phyloP scores from a whole-genome alignment of 2,888 invertebrate species.

The Caenorhabditis sinica region DNA sequence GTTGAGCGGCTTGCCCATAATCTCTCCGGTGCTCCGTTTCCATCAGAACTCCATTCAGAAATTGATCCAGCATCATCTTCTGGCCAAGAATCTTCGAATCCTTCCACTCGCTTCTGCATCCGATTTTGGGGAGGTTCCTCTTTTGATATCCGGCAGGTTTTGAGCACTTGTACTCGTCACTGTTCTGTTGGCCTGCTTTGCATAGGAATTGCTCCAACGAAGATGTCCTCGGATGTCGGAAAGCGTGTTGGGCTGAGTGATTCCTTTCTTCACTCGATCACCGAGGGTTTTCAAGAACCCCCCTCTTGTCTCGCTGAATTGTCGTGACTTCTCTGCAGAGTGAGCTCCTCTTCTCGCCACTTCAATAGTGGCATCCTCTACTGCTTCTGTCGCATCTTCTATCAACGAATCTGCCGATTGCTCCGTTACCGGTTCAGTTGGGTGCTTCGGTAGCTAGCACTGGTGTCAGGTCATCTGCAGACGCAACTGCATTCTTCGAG shows the following conservation, averaged over 20 bases:
- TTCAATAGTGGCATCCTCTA: not conserved
- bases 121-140: constrained; percentile 44
- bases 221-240: constrained; percentile 60
- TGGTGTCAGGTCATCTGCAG: constrained; percentile 95
- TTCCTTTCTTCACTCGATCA: constrained; percentile 54
- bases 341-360: not conserved
- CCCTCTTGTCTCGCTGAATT: constrained; percentile 21
- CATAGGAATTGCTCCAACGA: constrained; percentile 28
- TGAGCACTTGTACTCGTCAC: constrained; percentile 42
- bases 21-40: constrained; percentile 86
- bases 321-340: not conserved
- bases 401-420: too few species aligned
- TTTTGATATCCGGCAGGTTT: constrained; percentile 77
- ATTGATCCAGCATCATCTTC: constrained; percentile 44
- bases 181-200: not conserved
- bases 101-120: constrained; percentile 8
- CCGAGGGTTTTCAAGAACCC: constrained; percentile 47
- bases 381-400: not conserved
- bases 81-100: not conserved
- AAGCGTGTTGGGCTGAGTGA: constrained; percentile 60
- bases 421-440: too few species aligned
- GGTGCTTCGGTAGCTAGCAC: constrained; percentile 87
- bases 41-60: constrained; percentile 83
- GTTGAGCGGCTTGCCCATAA: constrained; percentile 86
- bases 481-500: constrained; percentile 86